Evolutionary conservation across 2,797 vertebrate species (phyloP), one percentile per base, ranked within the genome.

Genomic region (Neosalanx taihuensis): DNA sequence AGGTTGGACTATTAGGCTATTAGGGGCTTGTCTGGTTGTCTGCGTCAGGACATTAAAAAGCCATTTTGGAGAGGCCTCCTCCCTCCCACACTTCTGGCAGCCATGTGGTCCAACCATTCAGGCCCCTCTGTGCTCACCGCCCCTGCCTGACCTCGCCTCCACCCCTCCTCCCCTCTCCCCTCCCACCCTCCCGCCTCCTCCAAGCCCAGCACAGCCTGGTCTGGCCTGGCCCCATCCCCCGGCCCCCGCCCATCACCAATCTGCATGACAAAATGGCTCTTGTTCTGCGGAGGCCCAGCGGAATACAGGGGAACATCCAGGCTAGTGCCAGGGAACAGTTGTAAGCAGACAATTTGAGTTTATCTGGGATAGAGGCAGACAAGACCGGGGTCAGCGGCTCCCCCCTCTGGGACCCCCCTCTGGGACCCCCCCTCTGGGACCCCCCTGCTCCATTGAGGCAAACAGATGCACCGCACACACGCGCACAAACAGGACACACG

Each of bases 51-150:
- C 92, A 98, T 97, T 98, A 97, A 96, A 97, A 97, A 99, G 94
- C 95, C 95, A 98, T 98, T 99, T 97, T 97, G 93, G 93, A 92
- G 87, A 95, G 95, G 92, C 87, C 93, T 94, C 93, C 93, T 92
- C 94, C 96, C 97, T 98, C 97, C 96, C 94, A 96, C 93, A 97
- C 97, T 97, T 97, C 97, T 97, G 97, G 95, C 96, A 94, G 94
- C 96, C 96, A 98, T 97, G 96, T 98, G 96, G 95, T 95, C 92
- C 88, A 92, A 91, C 93, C 92, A 92, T 93, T 92, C 92, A 92
- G 89, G 88, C 80, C 88, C 71, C 87, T 94, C 93, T 95, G 95
- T 92, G 95, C 88, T 90, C 81, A 88, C 96, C 95, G 95, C 92
- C 91, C 35, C 37, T 41, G 37, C 37, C 37, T 9, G 37, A 41